Base-by-base conservation (phyloP, 2,797 vertebrate genomes). In the Brachyrhaphis roseni region DNA sequence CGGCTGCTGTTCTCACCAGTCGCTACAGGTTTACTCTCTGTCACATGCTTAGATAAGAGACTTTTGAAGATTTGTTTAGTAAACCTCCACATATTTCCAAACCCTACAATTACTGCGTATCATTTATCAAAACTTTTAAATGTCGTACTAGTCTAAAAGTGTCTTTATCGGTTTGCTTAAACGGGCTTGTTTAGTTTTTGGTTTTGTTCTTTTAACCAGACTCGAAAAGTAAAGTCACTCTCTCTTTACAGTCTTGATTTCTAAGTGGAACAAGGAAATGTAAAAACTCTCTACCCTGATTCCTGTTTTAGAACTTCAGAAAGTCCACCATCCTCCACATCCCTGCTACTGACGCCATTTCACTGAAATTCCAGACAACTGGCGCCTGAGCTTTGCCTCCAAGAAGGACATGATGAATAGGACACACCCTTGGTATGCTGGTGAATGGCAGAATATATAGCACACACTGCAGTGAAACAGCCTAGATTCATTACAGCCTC, bases 331-430 rank as follows among this genome's bases (percentile, higher is more conserved):
- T 89, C 89, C 83, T 92, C 89, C 85, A 12, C 87, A 88, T 91
- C 92, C 93, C 91, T 93, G 89, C 92, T 91, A 95, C 93, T 95
- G 94, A 95, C 94, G 93, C 93, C 93, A 93, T 95, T 94, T 94
- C 94, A 92, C 91, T 93, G 87, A 93, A 93, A 95, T 95, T 94
- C 95, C 94, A 96, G 95, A 95, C 94, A 91, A 94, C 93, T 94
- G 95, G 94, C 95, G 94, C 94, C 95, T 86, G 86, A 91, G 89
- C 92, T 91, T 93, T 92, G 92, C 93, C 92, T 94, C 89, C 84
- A 73, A 93, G 92, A 93, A 93, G 91, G 93, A 94, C 92, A 94
- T 93, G 93, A 92, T 92, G 94, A 94, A 92, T 93, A 94, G 92
- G 93, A 94, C 93, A 95, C 94, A 94, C 94, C 94, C 94, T 92